A percentile compares a stretch with the other conserved stretches of the same genome.
Evolutionary conservation across 2,888 invertebrate genomes (phyloP).

Genomic region (Pyralis farinalis): DNA sequence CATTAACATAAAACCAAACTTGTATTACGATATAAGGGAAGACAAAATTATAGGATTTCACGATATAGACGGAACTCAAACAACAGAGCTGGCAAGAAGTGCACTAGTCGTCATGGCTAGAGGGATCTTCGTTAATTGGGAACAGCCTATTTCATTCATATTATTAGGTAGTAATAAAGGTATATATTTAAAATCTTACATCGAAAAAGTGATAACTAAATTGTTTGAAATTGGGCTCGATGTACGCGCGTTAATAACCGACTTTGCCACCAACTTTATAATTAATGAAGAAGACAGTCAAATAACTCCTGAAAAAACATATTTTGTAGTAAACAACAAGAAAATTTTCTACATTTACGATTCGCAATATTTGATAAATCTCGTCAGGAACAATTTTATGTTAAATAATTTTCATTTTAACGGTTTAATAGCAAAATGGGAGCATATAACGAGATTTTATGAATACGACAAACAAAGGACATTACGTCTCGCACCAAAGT

Average conservation of each 20-base stretch:
- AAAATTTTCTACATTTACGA: background rate
- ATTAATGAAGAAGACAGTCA: background rate
- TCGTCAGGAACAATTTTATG: background rate
- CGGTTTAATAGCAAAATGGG: background rate
- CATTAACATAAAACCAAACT: constrained; percentile 4
- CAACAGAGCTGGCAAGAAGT: background rate
- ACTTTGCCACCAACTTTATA: background rate
- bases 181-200: background rate
- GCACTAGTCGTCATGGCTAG: background rate
- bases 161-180: background rate
- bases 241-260: background rate
- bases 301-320: background rate
- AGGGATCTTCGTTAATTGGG: constrained; percentile 8
- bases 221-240: background rate
- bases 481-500: background rate
- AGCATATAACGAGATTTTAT: background rate
- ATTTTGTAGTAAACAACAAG: background rate
- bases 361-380: background rate
- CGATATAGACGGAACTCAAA: constrained; percentile 8
- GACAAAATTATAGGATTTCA: constrained; percentile 14
- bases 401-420: background rate
- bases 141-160: constrained; percentile 3
- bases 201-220: background rate
- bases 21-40: constrained; percentile 10
- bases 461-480: background rate